Evolutionary conservation across 1,140 invertebrate genomes (phyloP).

Genomic region (Cydia splendana): DNA sequence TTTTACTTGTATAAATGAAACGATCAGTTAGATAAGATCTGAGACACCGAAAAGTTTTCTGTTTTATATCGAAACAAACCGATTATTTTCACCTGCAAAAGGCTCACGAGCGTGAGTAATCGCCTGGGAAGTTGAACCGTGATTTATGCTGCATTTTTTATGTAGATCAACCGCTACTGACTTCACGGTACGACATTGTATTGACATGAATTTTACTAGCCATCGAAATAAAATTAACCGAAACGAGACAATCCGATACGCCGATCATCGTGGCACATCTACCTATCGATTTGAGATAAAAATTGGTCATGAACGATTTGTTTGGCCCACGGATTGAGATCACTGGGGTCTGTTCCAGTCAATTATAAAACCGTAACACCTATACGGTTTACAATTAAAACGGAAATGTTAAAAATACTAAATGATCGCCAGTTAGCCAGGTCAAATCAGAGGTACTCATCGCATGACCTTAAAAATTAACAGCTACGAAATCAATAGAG

Average conservation of each 20-base stretch:
- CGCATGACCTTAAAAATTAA: slow-evolving; percentile 38
- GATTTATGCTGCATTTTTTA: slow-evolving; percentile 52
- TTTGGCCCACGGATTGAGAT: slow-evolving; percentile 28
- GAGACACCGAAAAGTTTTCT: not conserved
- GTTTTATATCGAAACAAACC: slow-evolving; percentile 37
- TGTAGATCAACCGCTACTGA: slow-evolving; percentile 45
- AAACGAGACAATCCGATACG: slow-evolving; percentile 31
- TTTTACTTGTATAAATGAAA: not conserved
- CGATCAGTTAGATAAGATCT: not conserved
- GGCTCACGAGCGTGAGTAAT: slow-evolving; percentile 51
- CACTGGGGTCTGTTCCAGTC: slow-evolving; percentile 5
- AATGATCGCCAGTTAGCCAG: slow-evolving; percentile 1
- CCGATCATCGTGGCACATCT: slow-evolving; percentile 26
- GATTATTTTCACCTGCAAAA: slow-evolving; percentile 40
- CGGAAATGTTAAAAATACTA: not conserved
- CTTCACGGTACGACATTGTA: slow-evolving; percentile 44
- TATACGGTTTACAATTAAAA: not conserved
- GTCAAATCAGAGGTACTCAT: slow-evolving; percentile 2
- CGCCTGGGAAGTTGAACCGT: slow-evolving; percentile 46
- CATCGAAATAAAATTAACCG: slow-evolving; percentile 35
- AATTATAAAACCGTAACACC: slow-evolving; percentile 10
- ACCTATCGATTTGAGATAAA: slow-evolving; percentile 21
- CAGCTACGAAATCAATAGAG: slow-evolving; percentile 42
- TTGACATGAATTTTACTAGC: slow-evolving; percentile 41
- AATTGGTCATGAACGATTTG: slow-evolving; percentile 32